Evolutionary conservation across 2,888 invertebrate genomes (phyloP), one percentile per base, ranked within the genome.

Genomic region (Lordiphosa andalusiaca): DNA sequence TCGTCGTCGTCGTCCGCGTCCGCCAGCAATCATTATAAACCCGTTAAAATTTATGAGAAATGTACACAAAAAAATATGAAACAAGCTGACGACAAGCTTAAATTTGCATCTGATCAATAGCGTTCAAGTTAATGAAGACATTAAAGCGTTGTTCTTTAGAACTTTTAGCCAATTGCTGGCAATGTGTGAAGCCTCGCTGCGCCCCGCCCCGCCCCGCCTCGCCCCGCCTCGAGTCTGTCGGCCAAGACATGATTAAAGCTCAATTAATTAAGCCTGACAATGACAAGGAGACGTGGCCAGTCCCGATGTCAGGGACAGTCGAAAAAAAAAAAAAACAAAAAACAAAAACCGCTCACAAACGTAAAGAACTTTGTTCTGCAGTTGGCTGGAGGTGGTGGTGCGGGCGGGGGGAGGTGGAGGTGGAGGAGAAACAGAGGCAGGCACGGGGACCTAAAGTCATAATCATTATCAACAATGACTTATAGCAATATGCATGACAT

Each of bases 31-130:
- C 47, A 69, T 65, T 69, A 69, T 80, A 80, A 84, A 58, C 48
- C 71, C 62, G 78, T 81, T 63, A 65, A 77, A 76, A 84, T 81
- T 81, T 76, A 81, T 70, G 67, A 69, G 76, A 83, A 72, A 71
- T 78, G 53, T 67, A 71, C 56, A 51, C 57, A 53, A 59, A 59
- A 59, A 59, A 38, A 42, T 46, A 35, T 6, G 16, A 23, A 38
- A 30, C n/a, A 30, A 30, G 30, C 30, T 16, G 36, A 37, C 44
- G 46, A 16, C 23, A 63, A 63, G 16, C 46, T 4, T n/a, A 38
- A 63, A 53, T 63, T 52, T 36, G 36, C 46, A 63, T 52, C 53
- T 30, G 16, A 38, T 49, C 37, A 16, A 36, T 40, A 46, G 33
- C 39, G 7, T 16, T 46, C 35, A 52, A 9, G 37, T 7, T 37